A percentile compares a stretch with the other conserved stretches of the same genome.
Conservation (phyloP, 1,140 invertebrate species). For the Drosophila kurseongensis region DNA sequence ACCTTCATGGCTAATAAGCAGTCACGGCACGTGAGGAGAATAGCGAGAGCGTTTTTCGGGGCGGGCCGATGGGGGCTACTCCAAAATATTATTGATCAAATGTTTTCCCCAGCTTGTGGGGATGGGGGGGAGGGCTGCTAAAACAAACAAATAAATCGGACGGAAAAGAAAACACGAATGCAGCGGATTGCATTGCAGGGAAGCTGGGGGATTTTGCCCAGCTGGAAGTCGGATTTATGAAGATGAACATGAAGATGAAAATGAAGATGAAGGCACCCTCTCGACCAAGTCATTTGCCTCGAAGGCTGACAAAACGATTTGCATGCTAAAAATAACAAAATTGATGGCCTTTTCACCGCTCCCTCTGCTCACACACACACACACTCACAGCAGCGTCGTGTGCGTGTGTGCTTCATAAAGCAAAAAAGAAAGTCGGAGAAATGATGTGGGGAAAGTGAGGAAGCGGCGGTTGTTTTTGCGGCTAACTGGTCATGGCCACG, state of each 20-base stretch:
- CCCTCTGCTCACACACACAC: slow-evolving; percentile 9
- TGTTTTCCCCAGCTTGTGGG: slow-evolving; percentile 62
- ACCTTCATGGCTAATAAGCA: slow-evolving; percentile 78
- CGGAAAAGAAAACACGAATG: slow-evolving; percentile 3
- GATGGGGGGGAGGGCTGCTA: slow-evolving; percentile 17
- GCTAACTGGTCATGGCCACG: slow-evolving; percentile 76
- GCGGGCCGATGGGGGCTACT: slow-evolving; percentile 3
- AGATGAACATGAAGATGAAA: slow-evolving; percentile 9
- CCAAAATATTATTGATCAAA: slow-evolving; percentile 75
- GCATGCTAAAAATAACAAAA: slow-evolving; percentile 80
- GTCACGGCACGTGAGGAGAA: slow-evolving; percentile 68
- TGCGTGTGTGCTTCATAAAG: slow-evolving; percentile 55
- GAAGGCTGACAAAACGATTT: slow-evolving; percentile 75
- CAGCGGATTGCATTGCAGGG: slow-evolving; percentile 19
- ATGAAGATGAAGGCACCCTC: slow-evolving; percentile 10
- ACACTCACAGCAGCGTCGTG: not conserved
- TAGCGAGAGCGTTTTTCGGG: slow-evolving; percentile 19
- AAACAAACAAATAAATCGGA: slow-evolving; percentile 67
- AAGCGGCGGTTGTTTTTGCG: slow-evolving; percentile 9
- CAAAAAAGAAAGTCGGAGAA: slow-evolving; percentile 28
- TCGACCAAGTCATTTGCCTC: slow-evolving; percentile 16
- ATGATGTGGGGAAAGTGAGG: slow-evolving; percentile 8
- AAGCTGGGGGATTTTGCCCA: slow-evolving; percentile 21
- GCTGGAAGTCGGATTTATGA: slow-evolving; percentile 27
- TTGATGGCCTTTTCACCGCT: slow-evolving; percentile 63